phyloP scores from a whole-genome alignment of 2,888 invertebrate genomes.

The Ametastegia equiseti region DNA sequence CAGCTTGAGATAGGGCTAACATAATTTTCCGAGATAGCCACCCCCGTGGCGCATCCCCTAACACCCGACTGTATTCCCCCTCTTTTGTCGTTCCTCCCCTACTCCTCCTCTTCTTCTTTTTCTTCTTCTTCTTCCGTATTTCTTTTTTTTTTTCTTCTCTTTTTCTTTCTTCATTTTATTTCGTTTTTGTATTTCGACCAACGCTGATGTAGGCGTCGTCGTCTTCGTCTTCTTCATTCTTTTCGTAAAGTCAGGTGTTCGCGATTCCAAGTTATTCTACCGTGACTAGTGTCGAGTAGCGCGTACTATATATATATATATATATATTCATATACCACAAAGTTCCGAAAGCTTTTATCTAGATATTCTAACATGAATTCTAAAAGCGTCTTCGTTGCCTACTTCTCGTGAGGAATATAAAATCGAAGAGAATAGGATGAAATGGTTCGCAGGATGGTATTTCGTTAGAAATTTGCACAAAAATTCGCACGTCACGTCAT shows the following conservation, averaged over 20 bases:
- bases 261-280: slow-evolving; percentile 30
- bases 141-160: not conserved
- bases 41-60: slow-evolving; percentile 50
- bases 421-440: not conserved
- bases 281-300: not conserved
- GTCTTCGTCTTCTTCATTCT: no score
- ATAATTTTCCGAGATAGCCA: slow-evolving; percentile 71
- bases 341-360: slow-evolving; percentile 40
- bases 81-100: slow-evolving; percentile 7
- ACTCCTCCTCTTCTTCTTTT: slow-evolving; percentile 38
- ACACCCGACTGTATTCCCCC: slow-evolving; percentile 31
- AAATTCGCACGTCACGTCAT: not conserved
- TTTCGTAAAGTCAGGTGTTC: slow-evolving; percentile 25
- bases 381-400: slow-evolving; percentile 8
- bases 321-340: no score
- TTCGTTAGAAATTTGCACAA: not conserved
- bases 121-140: slow-evolving; percentile 9
- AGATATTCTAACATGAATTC: slow-evolving; percentile 19
- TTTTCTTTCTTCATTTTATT: slow-evolving; percentile 47
- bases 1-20: slow-evolving; percentile 69
- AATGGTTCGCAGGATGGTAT: not conserved
- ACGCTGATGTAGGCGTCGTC: not conserved
- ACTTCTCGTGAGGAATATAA: not conserved
- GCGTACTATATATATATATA: no score
- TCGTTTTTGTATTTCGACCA: slow-evolving; percentile 33